Evolutionary conservation across 2,888 invertebrate genomes (phyloP).

Genomic region (Rhamphomyia laevipes): DNA sequence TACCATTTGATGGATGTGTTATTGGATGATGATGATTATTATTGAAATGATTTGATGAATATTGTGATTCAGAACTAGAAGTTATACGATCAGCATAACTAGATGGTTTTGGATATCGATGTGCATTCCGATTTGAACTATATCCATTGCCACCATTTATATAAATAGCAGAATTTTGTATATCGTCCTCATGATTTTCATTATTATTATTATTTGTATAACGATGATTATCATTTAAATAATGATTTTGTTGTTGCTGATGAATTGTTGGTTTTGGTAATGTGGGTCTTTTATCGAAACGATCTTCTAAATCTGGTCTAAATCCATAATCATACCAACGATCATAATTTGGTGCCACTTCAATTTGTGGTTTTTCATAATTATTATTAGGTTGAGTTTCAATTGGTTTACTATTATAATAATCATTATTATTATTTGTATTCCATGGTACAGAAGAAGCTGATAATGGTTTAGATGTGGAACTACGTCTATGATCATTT

Average conservation of each 20-base stretch:
- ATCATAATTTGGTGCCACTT: slow-evolving; percentile 6
- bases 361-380: slow-evolving; percentile 2
- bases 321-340: slow-evolving; percentile 13
- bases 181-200: background rate
- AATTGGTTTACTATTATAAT: background rate
- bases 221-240: background rate
- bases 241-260: background rate
- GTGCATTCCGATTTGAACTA: background rate
- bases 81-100: background rate
- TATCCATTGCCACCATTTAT: background rate
- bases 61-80: background rate
- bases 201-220: too few relatives aligned
- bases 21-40: slow-evolving; percentile 35
- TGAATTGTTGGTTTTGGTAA: background rate
- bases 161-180: background rate
- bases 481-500: background rate
- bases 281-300: background rate
- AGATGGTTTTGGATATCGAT: background rate
- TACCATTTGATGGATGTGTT: slow-evolving; percentile 50
- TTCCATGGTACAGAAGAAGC: background rate
- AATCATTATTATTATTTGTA: background rate
- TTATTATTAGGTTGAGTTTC: background rate
- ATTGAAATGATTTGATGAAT: slow-evolving; percentile 4
- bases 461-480: background rate
- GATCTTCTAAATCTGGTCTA: slow-evolving; percentile 7